These are phyloP conservation scores for Palythoa grandiflora DNA, from an alignment of 92 coral and sea anemone species.

Conservation along the genomic window DNA sequence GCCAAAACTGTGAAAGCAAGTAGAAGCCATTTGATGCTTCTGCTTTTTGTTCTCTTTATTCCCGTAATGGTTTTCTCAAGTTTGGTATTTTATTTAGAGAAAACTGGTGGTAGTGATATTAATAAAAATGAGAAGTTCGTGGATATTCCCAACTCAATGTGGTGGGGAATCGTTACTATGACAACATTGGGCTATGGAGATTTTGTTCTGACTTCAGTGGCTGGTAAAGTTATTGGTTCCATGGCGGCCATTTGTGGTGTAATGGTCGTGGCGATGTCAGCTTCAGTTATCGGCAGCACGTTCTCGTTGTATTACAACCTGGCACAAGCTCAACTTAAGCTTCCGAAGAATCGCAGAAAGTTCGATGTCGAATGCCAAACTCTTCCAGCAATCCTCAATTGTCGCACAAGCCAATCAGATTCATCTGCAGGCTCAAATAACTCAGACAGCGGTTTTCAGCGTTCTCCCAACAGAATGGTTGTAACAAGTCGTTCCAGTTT, in stretches of 20 bases:
- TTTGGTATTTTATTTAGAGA: slow-evolving; percentile 83
- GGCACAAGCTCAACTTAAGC: slow-evolving; percentile 96
- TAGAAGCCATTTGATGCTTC: slow-evolving; percentile 83
- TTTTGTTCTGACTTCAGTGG: slow-evolving; percentile 86
- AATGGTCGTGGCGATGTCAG: slow-evolving; percentile 92
- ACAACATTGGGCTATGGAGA: slow-evolving; percentile 98
- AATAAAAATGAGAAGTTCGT: slow-evolving; percentile 66
- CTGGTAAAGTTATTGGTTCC: slow-evolving; percentile 89
- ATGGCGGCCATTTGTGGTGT: slow-evolving; percentile 98
- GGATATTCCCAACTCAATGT: slow-evolving; percentile 89
- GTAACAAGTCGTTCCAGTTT: slow-evolving; percentile 78
- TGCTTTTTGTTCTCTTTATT: slow-evolving; percentile 83
- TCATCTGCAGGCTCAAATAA: slow-evolving; percentile 76
- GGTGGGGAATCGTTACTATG: slow-evolving; percentile 99
- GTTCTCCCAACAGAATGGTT: slow-evolving; percentile 82
- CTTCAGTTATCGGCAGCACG: slow-evolving; percentile 96
- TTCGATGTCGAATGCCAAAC: slow-evolving; percentile 88
- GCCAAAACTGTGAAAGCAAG: slow-evolving; percentile 97
- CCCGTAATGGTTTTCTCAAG: slow-evolving; percentile 95
- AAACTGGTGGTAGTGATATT: slow-evolving; percentile 48
- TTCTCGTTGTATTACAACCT: slow-evolving; percentile 95
- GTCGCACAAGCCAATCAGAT: slow-evolving; percentile 88
- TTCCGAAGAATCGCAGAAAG: slow-evolving; percentile 80
- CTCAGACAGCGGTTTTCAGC: slow-evolving; percentile 91
- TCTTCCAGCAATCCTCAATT: slow-evolving; percentile 79